A percentile compares a stretch with the other conserved stretches of the same genome.
These are phyloP conservation scores for Amia ocellicauda DNA, from an alignment of 2,113 vertebrate genomes.

Conservation along the genomic window DNA sequence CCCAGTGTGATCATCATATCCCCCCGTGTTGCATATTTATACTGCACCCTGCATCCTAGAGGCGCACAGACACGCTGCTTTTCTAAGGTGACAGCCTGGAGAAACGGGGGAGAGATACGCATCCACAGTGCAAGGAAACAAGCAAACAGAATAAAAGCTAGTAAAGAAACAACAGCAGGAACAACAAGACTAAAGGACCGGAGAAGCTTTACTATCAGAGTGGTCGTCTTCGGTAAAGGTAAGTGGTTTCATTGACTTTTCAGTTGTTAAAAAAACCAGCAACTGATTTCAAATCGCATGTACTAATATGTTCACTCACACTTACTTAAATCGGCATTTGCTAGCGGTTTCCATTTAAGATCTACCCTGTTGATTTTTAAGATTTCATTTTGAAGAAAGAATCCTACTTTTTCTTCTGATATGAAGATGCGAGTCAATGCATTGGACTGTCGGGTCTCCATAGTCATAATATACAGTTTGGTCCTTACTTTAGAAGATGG, in stretches of 20 bases:
- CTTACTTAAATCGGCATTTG: too few relatives aligned
- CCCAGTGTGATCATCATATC: constrained; percentile 56
- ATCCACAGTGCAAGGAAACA: constrained; percentile 26
- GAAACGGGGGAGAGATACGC: constrained; percentile 14
- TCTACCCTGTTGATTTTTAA: too few relatives aligned
- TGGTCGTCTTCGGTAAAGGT: constrained; percentile 11
- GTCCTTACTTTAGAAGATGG: not conserved
- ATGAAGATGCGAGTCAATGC: too few relatives aligned
- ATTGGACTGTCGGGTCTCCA: too few relatives aligned
- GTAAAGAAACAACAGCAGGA: too few relatives aligned
- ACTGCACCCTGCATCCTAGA: constrained; percentile 52
- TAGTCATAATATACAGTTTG: too few relatives aligned
- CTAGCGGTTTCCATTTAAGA: too few relatives aligned
- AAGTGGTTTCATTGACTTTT: not conserved
- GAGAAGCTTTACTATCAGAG: constrained; percentile 41
- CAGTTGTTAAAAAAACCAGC: not conserved
- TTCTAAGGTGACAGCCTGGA: constrained; percentile 53
- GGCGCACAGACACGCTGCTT: constrained; percentile 50
- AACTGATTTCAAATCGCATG: not conserved
- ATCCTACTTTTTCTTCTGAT: too few relatives aligned
- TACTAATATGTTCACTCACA: too few relatives aligned
- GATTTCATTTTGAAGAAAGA: too few relatives aligned
- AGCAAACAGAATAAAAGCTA: constrained; percentile 15
- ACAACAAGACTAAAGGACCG: constrained; percentile 22
- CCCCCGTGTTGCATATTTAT: constrained; percentile 62